phyloP scores from a whole-genome alignment of 1,140 invertebrate genomes.

The Drosophila saltans region DNA sequence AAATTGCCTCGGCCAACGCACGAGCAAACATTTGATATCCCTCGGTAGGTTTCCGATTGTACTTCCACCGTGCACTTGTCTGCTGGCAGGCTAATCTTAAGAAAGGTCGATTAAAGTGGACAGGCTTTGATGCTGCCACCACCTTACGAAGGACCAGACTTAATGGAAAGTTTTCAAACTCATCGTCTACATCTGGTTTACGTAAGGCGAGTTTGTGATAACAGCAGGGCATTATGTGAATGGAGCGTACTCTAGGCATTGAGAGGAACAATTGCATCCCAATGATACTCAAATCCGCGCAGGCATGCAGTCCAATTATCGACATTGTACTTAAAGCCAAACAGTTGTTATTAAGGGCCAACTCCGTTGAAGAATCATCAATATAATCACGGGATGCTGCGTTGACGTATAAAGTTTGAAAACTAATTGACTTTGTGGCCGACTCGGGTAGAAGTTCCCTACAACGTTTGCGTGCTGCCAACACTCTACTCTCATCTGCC shows the following conservation, averaged over 20 bases:
- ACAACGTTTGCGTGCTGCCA: conserved; percentile 87
- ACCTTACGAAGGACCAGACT: conserved; percentile 78
- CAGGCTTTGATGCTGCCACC: neutral
- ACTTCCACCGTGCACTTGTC: conserved; percentile 57
- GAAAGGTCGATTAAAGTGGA: conserved; percentile 86
- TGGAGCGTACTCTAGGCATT: conserved; percentile 85
- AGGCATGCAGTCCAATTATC: conserved; percentile 91
- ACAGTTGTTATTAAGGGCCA: conserved; percentile 52
- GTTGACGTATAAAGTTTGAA: conserved; percentile 85
- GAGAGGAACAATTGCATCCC: conserved; percentile 89
- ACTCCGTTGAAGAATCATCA: conserved; percentile 75
- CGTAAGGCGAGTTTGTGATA: conserved; percentile 89
- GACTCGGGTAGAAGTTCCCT: conserved; percentile 84
- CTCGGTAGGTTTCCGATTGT: conserved; percentile 12
- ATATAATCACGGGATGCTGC: conserved; percentile 84
- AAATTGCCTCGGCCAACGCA: conserved; percentile 53
- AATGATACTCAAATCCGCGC: conserved; percentile 91
- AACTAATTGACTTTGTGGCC: conserved; percentile 84
- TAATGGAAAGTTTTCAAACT: conserved; percentile 87
- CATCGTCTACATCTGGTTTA: conserved; percentile 23
- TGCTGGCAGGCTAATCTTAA: conserved; percentile 86
- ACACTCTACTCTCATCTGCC: conserved; percentile 86
- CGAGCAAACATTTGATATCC: conserved; percentile 69
- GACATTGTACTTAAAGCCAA: conserved; percentile 2
- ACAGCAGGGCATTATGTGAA: conserved; percentile 93